phyloP scores from a whole-genome alignment of 2,797 vertebrate genomes.

The Enteromius radiatus region DNA sequence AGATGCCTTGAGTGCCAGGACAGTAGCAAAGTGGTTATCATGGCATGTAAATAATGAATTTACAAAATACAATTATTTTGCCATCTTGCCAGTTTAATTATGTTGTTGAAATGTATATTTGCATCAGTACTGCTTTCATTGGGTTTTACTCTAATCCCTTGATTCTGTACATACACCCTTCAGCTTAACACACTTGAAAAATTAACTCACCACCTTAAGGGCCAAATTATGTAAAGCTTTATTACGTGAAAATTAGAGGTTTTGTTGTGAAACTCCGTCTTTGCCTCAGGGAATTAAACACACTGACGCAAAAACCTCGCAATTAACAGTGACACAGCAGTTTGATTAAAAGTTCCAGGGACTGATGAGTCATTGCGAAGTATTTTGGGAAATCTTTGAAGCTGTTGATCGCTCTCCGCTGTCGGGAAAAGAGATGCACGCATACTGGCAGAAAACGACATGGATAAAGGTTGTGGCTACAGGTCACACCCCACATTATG shows the following conservation, averaged over 20 bases:
- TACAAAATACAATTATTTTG: background rate
- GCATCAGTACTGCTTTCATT: background rate
- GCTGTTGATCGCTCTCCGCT: constrained; percentile 2
- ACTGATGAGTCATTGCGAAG: constrained; percentile 4
- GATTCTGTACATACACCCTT: constrained; percentile 40
- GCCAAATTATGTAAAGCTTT: constrained; percentile 48
- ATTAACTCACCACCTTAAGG: constrained; percentile 51
- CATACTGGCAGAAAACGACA: background rate
- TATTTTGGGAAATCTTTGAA: constrained; percentile 21
- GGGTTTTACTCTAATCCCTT: constrained; percentile 6
- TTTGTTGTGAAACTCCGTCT: constrained; percentile 1
- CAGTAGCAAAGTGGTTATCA: background rate
- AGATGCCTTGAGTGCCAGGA: background rate
- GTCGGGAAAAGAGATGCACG: background rate
- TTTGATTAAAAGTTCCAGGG: background rate
- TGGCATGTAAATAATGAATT: background rate
- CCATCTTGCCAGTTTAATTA: background rate
- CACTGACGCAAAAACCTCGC: background rate
- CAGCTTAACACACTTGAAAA: constrained; percentile 27
- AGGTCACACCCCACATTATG: constrained; percentile 44
- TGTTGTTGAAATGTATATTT: background rate
- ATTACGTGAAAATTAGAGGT: constrained; percentile 31
- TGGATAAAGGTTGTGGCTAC: constrained; percentile 23
- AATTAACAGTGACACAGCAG: constrained; percentile 19
- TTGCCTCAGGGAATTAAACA: constrained; percentile 10